These are phyloP conservation scores for Lydus trimaculatus DNA, from an alignment of 2,888 invertebrate genomes.

Conservation along the genomic window DNA sequence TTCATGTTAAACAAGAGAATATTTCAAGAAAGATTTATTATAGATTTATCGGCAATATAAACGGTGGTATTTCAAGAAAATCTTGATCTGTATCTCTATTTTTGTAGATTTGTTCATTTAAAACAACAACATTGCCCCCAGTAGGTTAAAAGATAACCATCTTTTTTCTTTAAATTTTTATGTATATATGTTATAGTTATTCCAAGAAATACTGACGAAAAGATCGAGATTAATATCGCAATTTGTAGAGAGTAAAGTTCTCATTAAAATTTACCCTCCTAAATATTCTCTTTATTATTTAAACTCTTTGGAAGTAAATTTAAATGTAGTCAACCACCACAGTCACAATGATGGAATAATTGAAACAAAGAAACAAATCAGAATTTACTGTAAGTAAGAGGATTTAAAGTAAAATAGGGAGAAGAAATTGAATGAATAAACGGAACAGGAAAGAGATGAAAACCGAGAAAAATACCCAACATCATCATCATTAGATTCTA, in stretches of 20 bases:
- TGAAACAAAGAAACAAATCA: neutral
- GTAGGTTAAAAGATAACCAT: too few relatives aligned
- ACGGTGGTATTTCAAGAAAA: too few relatives aligned
- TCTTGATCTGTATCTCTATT: neutral
- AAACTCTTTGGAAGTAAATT: neutral
- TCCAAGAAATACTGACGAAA: too few relatives aligned
- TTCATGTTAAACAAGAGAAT: neutral
- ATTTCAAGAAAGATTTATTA: neutral
- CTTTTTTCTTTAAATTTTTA: too few relatives aligned
- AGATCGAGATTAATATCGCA: too few relatives aligned
- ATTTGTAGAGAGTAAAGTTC: neutral
- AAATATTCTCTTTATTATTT: neutral
- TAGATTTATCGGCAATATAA: neutral
- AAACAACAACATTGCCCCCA: too few relatives aligned
- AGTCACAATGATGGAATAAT: neutral
- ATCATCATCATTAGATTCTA: neutral
- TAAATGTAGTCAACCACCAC: neutral
- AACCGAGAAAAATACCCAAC: neutral
- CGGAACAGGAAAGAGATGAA: neutral
- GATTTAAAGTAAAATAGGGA: neutral
- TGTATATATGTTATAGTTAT: too few relatives aligned
- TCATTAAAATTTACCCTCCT: neutral
- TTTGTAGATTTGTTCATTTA: neutral
- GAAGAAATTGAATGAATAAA: neutral
- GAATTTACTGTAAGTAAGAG: neutral